Conservation (phyloP, 2,888 invertebrate genomes). For the Rhorus exstirpatorius region DNA sequence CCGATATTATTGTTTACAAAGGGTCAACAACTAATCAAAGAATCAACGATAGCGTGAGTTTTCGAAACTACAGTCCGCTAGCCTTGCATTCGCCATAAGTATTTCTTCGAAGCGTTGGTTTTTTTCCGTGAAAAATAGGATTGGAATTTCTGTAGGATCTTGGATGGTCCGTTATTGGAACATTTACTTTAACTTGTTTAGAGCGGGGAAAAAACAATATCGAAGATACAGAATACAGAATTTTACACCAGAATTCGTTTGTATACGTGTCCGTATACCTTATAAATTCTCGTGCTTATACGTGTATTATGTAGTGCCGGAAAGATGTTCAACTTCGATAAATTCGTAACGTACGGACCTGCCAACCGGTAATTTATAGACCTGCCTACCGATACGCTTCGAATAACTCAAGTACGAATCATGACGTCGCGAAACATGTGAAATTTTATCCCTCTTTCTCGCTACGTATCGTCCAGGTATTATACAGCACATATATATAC, state of each 20-base stretch:
- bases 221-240: constrained; percentile 54
- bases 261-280: constrained; percentile 25
- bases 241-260: constrained; percentile 44
- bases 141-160: no score
- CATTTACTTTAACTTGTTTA: no score
- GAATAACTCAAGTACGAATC: constrained; percentile 72
- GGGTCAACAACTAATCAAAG: no score
- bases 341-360: constrained; percentile 74
- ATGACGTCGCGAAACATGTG: constrained; percentile 69
- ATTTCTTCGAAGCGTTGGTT: no score
- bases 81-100: no score
- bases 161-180: no score
- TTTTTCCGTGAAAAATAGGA: no score
- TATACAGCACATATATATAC: constrained; percentile 35
- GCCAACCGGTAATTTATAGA: constrained; percentile 74
- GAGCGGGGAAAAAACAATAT: constrained; percentile 38
- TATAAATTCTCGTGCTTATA: constrained; percentile 32
- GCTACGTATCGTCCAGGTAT: constrained; percentile 39
- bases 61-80: no score
- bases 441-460: constrained; percentile 53
- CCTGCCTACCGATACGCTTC: constrained; percentile 73
- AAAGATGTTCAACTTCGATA: constrained; percentile 74
- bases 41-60: no score
- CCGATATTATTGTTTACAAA: no score
- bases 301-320: constrained; percentile 66